phyloP scores from a whole-genome alignment of 2,797 vertebrate species.

The Chloroceryle amazona region DNA sequence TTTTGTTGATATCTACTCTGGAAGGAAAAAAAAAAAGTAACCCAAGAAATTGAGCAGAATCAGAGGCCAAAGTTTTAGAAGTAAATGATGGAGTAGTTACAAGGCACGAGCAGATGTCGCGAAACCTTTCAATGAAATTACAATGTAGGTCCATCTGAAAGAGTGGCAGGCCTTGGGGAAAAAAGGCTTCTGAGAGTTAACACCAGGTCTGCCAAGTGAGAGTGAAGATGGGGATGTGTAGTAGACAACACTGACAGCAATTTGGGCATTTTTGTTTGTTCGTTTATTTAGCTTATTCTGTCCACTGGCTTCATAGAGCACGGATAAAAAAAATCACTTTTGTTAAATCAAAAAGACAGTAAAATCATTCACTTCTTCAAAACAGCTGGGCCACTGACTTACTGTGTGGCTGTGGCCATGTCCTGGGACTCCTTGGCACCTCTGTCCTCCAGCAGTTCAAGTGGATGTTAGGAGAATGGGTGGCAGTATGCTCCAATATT shows the following conservation, averaged over 20 bases:
- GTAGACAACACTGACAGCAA: background rate
- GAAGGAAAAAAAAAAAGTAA: background rate
- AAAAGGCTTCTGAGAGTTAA: background rate
- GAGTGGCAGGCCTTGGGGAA: background rate
- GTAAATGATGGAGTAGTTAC: background rate
- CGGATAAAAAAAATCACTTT: background rate
- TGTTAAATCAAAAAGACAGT: background rate
- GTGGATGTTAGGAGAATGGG: slow-evolving; percentile 43
- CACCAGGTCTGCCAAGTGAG: background rate
- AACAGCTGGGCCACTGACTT: slow-evolving; percentile 8
- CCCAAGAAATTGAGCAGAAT: background rate
- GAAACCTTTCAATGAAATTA: background rate
- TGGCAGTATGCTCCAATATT: slow-evolving; percentile 18
- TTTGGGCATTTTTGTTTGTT: background rate
- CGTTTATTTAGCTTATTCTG: background rate
- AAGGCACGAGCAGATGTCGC: background rate
- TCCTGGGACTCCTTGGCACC: slow-evolving; percentile 16
- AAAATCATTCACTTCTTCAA: background rate
- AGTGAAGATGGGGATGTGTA: background rate
- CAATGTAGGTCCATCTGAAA: background rate
- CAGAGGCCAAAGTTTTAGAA: background rate
- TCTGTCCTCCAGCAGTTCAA: slow-evolving; percentile 24
- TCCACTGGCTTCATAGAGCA: background rate
- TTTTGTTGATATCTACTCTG: background rate
- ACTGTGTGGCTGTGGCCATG: background rate